phyloP scores from a whole-genome alignment of 1,140 invertebrate species.

The Oncopeltus fasciatus region DNA sequence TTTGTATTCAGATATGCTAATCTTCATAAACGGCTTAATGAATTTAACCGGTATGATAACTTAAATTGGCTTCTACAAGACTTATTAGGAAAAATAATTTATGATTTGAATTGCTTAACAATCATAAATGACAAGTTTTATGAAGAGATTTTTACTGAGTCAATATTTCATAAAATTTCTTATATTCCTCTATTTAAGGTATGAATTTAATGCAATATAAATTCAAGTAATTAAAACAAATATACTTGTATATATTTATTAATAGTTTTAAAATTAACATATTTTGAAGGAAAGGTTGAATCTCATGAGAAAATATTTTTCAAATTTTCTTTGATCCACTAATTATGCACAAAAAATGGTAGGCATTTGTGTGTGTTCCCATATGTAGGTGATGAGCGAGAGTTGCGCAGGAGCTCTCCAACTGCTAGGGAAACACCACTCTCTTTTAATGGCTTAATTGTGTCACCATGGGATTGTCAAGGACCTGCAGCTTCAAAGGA shows the following conservation, averaged over 20 bases:
- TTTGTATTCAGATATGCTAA: background rate
- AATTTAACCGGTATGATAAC: background rate
- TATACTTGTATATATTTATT: background rate
- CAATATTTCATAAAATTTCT: constrained; percentile 31
- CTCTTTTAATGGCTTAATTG: too few species aligned
- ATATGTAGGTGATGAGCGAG: too few species aligned
- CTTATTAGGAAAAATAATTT: constrained; percentile 1
- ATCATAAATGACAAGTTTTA: constrained; percentile 37
- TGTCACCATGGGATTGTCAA: too few species aligned
- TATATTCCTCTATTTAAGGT: constrained; percentile 37
- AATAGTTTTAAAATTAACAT: background rate
- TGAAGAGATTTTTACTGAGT: constrained; percentile 33
- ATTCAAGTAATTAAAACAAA: background rate
- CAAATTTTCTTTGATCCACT: background rate
- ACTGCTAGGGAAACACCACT: too few species aligned
- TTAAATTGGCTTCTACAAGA: constrained; percentile 16
- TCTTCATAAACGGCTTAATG: background rate
- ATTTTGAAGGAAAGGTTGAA: background rate
- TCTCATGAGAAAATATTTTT: background rate
- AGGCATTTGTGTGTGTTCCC: background rate
- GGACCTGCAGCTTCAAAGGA: too few species aligned
- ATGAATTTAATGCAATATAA: constrained; percentile 17
- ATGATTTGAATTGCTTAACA: constrained; percentile 31
- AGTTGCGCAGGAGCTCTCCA: too few species aligned
- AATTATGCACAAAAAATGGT: background rate